Evolutionary conservation across 2,113 vertebrate species (phyloP), one percentile per base, ranked within the genome.

Genomic region (Pao palembangensis): DNA sequence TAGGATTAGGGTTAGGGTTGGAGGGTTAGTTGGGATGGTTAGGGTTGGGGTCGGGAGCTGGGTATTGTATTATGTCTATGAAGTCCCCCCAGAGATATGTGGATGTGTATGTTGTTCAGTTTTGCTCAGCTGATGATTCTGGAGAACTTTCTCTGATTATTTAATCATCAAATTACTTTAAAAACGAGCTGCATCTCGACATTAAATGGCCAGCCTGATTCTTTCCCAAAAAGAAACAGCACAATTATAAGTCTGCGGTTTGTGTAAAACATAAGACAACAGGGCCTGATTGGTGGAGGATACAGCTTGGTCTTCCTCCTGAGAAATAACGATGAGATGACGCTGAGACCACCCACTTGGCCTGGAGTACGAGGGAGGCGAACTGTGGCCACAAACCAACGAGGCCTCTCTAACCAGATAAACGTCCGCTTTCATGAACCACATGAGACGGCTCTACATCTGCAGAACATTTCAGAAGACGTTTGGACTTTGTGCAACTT

Each of bases 361-460:
- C 58, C 43, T 23, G 38, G 64, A 70, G 79, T 56, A 55, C 61
- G 73, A 73, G 61, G 78, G 63, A 68, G 61, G 64, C 56, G 61
- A 61, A 62, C 64, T 69, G 66, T 38, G 75, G 79, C 80, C 76
- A 69, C 79, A 73, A 67, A 59, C 59, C 63, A 83, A 79, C 47
- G 25, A 68, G 60, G 38, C 68, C 75, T 69, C 68, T 74, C 46
- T 66, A 58, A 71, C 73, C 82, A 87, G 89, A 85, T 84, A 85
- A 76, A 87, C 84, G 80, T 80, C 73, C 53, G 73, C 85, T 91
- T 89, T 87, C 83, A 79, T 80, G 56, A 85, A 82, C 83, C 82
- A 86, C 79, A 85, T 81, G 58, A 89, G 84, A 85, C 18, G 76
- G 69, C 61, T 42, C 65, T 56, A 86, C 90, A 91, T 88, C 89